Conservation (phyloP, 2,888 invertebrate genomes). For the Gibbula magus region DNA sequence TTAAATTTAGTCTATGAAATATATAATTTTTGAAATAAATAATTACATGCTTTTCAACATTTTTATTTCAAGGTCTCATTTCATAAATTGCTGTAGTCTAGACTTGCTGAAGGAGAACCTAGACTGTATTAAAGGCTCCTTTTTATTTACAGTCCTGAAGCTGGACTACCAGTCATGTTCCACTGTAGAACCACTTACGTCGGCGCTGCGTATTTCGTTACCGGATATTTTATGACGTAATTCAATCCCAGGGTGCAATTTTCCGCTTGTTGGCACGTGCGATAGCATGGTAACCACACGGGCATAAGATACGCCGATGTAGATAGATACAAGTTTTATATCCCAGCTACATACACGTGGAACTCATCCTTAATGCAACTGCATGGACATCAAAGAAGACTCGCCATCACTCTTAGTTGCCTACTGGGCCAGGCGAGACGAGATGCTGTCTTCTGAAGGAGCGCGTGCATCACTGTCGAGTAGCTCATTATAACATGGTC, state of each 20-base stretch:
- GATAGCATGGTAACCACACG: constrained; percentile 2
- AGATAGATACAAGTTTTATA: constrained; percentile 9
- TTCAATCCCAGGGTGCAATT: constrained; percentile 10
- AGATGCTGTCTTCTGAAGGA: constrained; percentile 7
- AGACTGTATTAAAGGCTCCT: too few relatives aligned
- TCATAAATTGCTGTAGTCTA: too few relatives aligned
- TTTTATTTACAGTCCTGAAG: too few relatives aligned
- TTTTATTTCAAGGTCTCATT: too few relatives aligned
- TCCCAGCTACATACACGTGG: background rate
- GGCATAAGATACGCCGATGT: constrained; percentile 9
- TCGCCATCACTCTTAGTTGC: background rate
- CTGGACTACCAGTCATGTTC: too few relatives aligned
- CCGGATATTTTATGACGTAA: constrained; percentile 20
- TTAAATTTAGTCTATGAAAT: too few relatives aligned
- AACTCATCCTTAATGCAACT: background rate
- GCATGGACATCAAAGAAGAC: constrained; percentile 1
- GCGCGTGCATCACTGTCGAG: constrained; percentile 16
- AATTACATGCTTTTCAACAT: too few relatives aligned
- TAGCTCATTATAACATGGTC: constrained; percentile 11
- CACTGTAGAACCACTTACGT: background rate
- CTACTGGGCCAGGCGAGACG: background rate
- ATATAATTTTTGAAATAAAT: too few relatives aligned
- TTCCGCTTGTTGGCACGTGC: constrained; percentile 23
- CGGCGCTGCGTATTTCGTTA: background rate
- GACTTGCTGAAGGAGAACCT: too few relatives aligned